Evolutionary conservation across 2,888 invertebrate genomes (phyloP), one percentile per base, ranked within the genome.

Genomic region (Drosophila neonasuta): DNA sequence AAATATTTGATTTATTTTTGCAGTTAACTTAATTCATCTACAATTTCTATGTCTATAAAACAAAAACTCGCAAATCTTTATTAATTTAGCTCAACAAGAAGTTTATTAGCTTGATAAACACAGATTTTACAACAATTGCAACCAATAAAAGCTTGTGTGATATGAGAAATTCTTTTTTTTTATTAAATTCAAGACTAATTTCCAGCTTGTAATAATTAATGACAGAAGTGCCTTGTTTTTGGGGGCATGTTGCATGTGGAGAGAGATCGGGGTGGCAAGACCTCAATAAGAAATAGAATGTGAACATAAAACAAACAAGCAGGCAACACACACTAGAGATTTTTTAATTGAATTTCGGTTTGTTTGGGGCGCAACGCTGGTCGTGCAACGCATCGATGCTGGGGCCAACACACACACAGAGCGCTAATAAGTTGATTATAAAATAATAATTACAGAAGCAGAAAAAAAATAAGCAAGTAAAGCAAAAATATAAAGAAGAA

Each of bases 371-470:
- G 11, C 77, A 51, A 61, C 60, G 34, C 34, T 46, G 36, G 45
- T 54, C 54, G 54, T 54, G 61, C 52, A 61, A 79, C 79, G 74
- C 73, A 78, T 68, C 6, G 24, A 34, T 13, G 11, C n/a, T 5
- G 36, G 52, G n/a, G 42, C 30, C 36, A 32, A 29, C 46, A 29
- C 54, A 71, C 46, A 29, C 54, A 71, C 17, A 54, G 41, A 45
- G 69, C 67, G 73, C 81, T 84, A 84, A 84, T 84, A 82, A 82
- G 84, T 84, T 82, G 81, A 82, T 84, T 82, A 82, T 82, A 82
- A 82, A 82, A 81, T 77, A 81, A 84, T 81, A 84, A 82, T 84
- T 81, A 79, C 73, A 84, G 68, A 65, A 64, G 24, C 24, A 68
- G n/a, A 64, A 36, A 54, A 17, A 56, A 56, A 36, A 34, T 10